These are phyloP conservation scores for Dreissena rostriformis DNA, from an alignment of 1,140 invertebrate genomes.

Conservation along the genomic window DNA sequence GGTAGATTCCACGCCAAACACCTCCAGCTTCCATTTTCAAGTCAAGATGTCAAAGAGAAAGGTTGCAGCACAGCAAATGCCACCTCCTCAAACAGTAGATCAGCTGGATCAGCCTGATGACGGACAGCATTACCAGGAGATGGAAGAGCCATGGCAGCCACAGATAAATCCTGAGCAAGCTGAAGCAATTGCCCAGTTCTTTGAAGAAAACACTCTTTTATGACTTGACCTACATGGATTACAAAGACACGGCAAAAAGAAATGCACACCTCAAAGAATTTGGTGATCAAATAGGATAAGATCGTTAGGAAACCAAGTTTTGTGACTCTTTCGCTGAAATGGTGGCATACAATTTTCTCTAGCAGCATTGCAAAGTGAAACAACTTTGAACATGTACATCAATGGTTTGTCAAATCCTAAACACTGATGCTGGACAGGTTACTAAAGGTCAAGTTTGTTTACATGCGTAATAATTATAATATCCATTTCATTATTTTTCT, in stretches of 20 bases:
- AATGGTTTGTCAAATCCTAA: constrained; percentile 2
- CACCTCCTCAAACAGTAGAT: constrained; percentile 1
- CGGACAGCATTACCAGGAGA: neutral
- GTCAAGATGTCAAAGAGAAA: constrained; percentile 6
- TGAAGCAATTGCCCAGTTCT: constrained; percentile 23
- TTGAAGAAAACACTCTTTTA: constrained; percentile 17
- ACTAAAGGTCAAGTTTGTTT: no score
- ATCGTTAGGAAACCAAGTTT: neutral
- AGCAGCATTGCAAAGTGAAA: neutral
- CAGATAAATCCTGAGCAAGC: constrained; percentile 1
- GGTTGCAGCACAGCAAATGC: neutral
- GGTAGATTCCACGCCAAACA: neutral
- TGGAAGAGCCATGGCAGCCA: neutral
- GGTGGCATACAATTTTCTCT: neutral
- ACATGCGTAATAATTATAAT: no score
- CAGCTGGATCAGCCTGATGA: no score
- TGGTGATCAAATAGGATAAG: constrained; percentile 4
- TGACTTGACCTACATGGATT: constrained; percentile 4
- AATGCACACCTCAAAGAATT: constrained; percentile 13
- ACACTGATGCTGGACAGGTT: no score
- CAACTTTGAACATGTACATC: no score
- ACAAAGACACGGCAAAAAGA: constrained; percentile 12
- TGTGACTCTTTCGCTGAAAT: neutral
- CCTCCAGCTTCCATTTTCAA: neutral
- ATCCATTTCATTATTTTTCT: no score